Base-by-base conservation (phyloP, 2,113 vertebrate species). In the Scomber colias region DNA sequence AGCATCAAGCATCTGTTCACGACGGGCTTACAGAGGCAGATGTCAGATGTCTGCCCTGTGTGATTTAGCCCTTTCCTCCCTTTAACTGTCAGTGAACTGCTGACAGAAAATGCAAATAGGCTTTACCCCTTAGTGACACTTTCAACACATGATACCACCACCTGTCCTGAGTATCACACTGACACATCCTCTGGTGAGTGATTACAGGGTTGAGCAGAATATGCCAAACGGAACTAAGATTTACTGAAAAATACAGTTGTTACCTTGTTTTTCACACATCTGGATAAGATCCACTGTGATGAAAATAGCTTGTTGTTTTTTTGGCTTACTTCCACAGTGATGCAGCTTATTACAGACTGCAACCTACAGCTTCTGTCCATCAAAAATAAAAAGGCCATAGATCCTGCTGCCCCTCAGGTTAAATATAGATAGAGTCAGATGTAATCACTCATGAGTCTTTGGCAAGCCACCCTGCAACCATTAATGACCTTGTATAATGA, bases 101-200 rank as follows among this genome's bases (percentile, higher is more conserved):
- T 85, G 84, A 82, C 81, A 77, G 76, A 78, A 90, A 88, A 90
- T 88, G 89, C 84, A 88, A 92, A 91, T 75, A 56, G 71, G 65
- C 54, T 79, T 75, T 73, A 68, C 80, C 77, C 79, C 79, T 86
- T 19, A n/a, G 85, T 87, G 84, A 85, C 86, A 89, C 79, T 82
- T 83, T 71, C 57, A 77, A 83, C 77, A 80, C 77, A 59, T 24
- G 81, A 77, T 17, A 80, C 75, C 78, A 53, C 82, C 89, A 90
- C 86, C 91, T 90, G 87, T 79, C 85, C 75, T 27, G 48, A 40
- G 15, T 51, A 77, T 88, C 85, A 75, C 72, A 15, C 21, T 3
- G 57, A 51, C 78, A 75, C 54, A 49, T 66, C 59, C 19, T 35
- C 55, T n/a, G 45, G 51, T 51, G 49, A 31, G 70, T 0, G 14